Evolutionary conservation across 30 jellyfish, hydroid and myxozoan species (phyloP).

Genomic region (Sanderia malayensis): DNA sequence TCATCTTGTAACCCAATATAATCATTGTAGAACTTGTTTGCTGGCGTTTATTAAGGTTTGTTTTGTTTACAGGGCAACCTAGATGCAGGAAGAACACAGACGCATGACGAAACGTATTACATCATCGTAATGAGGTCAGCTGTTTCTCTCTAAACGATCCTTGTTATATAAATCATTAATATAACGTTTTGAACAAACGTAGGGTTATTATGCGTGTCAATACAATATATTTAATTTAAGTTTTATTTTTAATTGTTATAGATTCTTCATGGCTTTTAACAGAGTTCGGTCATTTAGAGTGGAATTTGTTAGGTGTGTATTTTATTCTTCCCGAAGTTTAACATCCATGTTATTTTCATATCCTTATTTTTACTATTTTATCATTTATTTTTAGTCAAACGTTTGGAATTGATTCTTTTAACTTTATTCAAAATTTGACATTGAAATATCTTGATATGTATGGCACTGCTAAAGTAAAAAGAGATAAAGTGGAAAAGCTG

Average conservation of each 20-base stretch:
- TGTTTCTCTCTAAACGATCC: background rate
- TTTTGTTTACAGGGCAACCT: no score
- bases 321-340: background rate
- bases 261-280: slow-evolving; percentile 81
- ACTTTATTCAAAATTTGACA: slow-evolving; percentile 10
- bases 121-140: slow-evolving; percentile 63
- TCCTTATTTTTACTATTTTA: no score
- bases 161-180: background rate
- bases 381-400: slow-evolving; percentile 24
- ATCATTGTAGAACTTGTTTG: background rate
- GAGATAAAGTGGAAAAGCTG: slow-evolving; percentile 33
- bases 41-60: background rate
- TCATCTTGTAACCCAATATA: background rate
- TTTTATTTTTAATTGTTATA: background rate
- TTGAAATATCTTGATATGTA: slow-evolving; percentile 24
- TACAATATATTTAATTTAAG: no score
- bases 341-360: background rate
- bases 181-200: background rate
- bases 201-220: no score
- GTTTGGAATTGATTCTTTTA: slow-evolving; percentile 33
- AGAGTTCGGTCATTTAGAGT: slow-evolving; percentile 17
- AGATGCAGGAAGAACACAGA: slow-evolving; percentile 63
- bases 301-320: background rate
- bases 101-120: slow-evolving; percentile 82
- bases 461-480: slow-evolving; percentile 26